phyloP scores from a whole-genome alignment of 1,140 invertebrate genomes.

The Oncopeltus fasciatus region DNA sequence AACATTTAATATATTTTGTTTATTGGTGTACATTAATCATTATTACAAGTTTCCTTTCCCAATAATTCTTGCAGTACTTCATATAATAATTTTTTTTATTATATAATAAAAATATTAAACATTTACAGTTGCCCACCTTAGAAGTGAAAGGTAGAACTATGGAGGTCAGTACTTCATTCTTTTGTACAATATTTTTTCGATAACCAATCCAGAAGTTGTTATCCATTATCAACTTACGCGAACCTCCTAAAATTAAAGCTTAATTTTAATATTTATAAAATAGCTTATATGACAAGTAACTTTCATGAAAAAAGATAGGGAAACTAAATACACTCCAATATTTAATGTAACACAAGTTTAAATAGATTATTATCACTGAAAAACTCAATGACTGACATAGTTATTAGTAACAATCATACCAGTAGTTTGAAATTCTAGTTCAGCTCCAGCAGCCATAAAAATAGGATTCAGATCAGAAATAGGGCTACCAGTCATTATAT shows the following conservation, averaged over 20 bases:
- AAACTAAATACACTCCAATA: too few species aligned
- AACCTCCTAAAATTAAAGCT: conserved; percentile 27
- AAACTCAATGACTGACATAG: neutral
- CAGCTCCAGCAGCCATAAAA: conserved; percentile 56
- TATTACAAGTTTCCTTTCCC: too few species aligned
- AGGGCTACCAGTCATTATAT: conserved; percentile 90
- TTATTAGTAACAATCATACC: too few species aligned
- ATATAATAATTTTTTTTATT: too few species aligned
- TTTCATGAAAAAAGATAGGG: too few species aligned
- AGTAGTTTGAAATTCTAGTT: conserved; percentile 42
- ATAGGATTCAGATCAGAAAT: conserved; percentile 93
- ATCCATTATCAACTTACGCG: conserved; percentile 56
- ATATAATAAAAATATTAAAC: too few species aligned
- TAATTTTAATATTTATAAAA: too few species aligned
- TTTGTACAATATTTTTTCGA: conserved; percentile 55
- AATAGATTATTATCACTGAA: neutral
- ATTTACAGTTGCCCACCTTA: too few species aligned
- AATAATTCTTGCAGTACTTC: too few species aligned
- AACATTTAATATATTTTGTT: too few species aligned
- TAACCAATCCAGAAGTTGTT: conserved; percentile 78
- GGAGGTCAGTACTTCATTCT: conserved; percentile 65
- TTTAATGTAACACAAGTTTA: neutral
- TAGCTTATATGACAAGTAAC: too few species aligned
- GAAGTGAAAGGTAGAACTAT: conserved; percentile 51
- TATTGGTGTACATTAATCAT: too few species aligned